Conservation (phyloP, 1,140 invertebrate genomes). For the Orius insidiosus region DNA sequence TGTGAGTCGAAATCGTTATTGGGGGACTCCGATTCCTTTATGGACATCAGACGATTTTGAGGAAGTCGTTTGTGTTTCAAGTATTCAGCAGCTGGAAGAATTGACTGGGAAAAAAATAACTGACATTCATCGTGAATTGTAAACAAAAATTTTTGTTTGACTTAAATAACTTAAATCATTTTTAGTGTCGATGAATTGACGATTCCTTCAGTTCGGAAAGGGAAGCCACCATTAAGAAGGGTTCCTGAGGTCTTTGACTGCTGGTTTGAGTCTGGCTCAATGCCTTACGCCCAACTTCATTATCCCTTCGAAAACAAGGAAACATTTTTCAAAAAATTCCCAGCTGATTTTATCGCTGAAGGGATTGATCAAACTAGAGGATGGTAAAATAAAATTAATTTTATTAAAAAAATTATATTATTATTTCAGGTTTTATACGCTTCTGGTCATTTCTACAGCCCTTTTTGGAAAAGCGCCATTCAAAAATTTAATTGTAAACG, state of each 20-base stretch:
- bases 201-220: constrained; percentile 76
- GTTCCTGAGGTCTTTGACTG: constrained; percentile 97
- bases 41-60: constrained; percentile 91
- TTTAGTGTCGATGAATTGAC: constrained; percentile 71
- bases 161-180: constrained; percentile 23
- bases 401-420: no score
- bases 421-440: constrained; percentile 68
- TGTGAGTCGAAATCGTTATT: constrained; percentile 90
- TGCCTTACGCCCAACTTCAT: constrained; percentile 96
- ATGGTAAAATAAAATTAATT: constrained; percentile 26
- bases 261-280: constrained; percentile 99
- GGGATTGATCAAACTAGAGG: constrained; percentile 98
- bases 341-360: constrained; percentile 99
- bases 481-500: constrained; percentile 94
- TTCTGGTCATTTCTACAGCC: constrained; percentile 88
- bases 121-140: constrained; percentile 81
- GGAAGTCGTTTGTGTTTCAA: constrained; percentile 88
- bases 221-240: constrained; percentile 63
- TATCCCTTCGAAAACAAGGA: constrained; percentile 88
- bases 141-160: constrained; percentile 21
- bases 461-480: constrained; percentile 95
- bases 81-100: constrained; percentile 75
- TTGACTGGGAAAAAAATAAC: constrained; percentile 64
- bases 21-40: constrained; percentile 97
- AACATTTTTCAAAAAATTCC: constrained; percentile 86